phyloP scores from a whole-genome alignment of 2,113 vertebrate species.

The Daubentonia madagascariensis region DNA sequence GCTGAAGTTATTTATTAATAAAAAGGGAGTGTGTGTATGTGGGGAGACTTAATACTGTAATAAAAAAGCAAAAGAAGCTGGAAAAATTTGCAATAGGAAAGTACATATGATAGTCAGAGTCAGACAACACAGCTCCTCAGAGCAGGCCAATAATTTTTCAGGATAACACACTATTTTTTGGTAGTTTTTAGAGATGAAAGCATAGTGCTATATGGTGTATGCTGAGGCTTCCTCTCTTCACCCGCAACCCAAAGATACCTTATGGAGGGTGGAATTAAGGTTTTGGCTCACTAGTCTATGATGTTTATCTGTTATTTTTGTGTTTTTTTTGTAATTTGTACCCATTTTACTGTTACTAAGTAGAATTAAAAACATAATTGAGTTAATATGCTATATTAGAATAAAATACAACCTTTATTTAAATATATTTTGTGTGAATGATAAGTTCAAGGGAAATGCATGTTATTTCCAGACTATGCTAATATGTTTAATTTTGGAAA shows the following conservation, averaged over 20 bases:
- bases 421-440: not conserved
- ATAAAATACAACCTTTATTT: slow-evolving; percentile 17
- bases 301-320: not conserved
- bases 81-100: not conserved
- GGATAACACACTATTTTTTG: not conserved
- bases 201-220: accelerated
- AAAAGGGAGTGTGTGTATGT: not conserved
- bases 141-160: not conserved
- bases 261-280: not conserved
- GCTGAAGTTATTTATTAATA: not conserved
- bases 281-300: not conserved
- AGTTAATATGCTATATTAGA: not conserved
- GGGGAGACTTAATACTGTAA: not conserved
- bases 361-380: not conserved
- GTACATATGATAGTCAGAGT: not conserved
- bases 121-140: not conserved
- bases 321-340: not conserved
- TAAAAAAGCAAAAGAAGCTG: not conserved
- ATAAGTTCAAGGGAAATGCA: not conserved
- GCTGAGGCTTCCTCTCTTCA: not conserved
- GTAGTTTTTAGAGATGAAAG: not conserved
- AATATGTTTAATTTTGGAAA: not conserved
- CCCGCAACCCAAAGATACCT: not conserved
- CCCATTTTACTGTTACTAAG: not conserved
- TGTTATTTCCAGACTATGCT: not conserved